These are phyloP conservation scores for Colistium nudipinnis DNA, from an alignment of 2,113 vertebrate genomes.

Conservation along the genomic window DNA sequence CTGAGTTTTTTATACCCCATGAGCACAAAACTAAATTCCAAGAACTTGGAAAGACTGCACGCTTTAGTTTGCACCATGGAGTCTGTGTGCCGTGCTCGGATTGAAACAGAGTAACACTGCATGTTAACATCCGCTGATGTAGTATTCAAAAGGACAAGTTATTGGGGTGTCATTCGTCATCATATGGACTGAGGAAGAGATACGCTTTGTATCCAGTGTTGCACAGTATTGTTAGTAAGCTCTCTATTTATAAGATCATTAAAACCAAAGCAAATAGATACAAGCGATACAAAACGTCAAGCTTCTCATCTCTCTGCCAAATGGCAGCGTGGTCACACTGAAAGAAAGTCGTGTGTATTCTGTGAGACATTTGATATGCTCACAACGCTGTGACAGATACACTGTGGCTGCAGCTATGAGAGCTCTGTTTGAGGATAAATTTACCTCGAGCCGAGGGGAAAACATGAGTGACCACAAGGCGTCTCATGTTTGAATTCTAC, in stretches of 20 bases:
- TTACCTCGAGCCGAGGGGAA: too few species aligned
- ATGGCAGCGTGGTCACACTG: not conserved
- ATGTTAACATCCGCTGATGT: not conserved
- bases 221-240: constrained; percentile 11
- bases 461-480: constrained; percentile 24
- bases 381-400: constrained; percentile 17
- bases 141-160: not conserved
- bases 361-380: constrained; percentile 30
- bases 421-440: not conserved
- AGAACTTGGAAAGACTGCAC: too few species aligned
- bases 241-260: constrained; percentile 32
- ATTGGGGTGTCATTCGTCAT: not conserved
- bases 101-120: not conserved
- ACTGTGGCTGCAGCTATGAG: constrained; percentile 12
- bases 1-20: too few species aligned
- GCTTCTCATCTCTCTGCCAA: constrained; percentile 34
- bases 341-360: constrained; percentile 48
- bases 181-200: not conserved
- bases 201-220: not conserved
- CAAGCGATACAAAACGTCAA: constrained; percentile 13
- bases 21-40: too few species aligned
- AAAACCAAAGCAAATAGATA: constrained; percentile 35
- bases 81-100: not conserved
- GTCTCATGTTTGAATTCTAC: constrained; percentile 31
- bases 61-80: too few species aligned